Evolutionary conservation across 2,888 invertebrate genomes (phyloP), one percentile per base, ranked within the genome.

Genomic region (Oscheius myriophilus): DNA sequence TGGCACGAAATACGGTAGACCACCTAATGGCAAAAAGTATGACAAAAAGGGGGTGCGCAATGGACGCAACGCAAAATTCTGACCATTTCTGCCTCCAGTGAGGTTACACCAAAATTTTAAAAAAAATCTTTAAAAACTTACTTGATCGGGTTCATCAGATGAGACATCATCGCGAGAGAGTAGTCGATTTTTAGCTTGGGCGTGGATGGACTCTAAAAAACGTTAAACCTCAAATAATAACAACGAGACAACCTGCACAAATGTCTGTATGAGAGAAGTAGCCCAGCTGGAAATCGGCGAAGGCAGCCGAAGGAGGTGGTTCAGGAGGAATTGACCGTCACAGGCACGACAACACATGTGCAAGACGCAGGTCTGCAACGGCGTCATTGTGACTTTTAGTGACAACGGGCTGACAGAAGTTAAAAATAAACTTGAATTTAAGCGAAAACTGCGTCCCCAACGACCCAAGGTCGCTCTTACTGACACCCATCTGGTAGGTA

Each of bases 271-370:
- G 21, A 86, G 72, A 14, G 76, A 75, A 12, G 78, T 69, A 0
- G 82, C 78, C 86, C 86, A 86, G 7, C 69, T 61, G 25, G 70
- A 69, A 14, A 84, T 62, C 0, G 84, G 83, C 9, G 82, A 77
- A 0, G 84, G 84, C 39, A 76, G 73, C 3, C 86, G 81, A 6
- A 86, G 75, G 9, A 86, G 46, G 57, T 86, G 86, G 45, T 76
- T 78, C 14, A 85, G 59, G 11, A 86, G 18, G 63, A 82, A 85
- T 58, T 77, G 69, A n/a, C 82, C 84, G 66, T 86, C 84, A 16
- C 74, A 72, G 4, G 70, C 62, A 1, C 80, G 71, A 61, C 75
- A 76, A 1, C 70, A 67, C 72, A 82, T 84, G 59, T 80, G 70
- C 42, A 86, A 66, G 2, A 81, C 71, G 39, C 81, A 74, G 1